These are phyloP conservation scores for Thymelicus sylvestris DNA, from an alignment of 2,888 invertebrate species.

Conservation along the genomic window DNA sequence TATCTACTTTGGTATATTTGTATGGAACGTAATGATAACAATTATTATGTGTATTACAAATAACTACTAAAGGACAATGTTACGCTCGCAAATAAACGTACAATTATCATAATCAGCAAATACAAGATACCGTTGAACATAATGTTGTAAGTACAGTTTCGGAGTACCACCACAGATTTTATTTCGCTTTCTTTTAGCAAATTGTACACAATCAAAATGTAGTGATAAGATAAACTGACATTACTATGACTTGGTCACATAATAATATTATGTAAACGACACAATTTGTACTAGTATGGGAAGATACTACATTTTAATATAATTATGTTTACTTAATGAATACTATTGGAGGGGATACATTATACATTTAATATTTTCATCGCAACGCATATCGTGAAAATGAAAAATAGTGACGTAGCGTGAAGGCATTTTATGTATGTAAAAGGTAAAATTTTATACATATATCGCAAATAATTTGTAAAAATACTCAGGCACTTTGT, in stretches of 20 bases:
- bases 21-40: not conserved
- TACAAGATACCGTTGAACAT: no score
- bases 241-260: not conserved
- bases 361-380: not conserved
- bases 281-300: not conserved
- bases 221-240: not conserved
- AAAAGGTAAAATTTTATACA: constrained; percentile 6
- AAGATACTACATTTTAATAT: not conserved
- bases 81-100: not conserved
- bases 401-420: not conserved
- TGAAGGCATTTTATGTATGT: constrained; percentile 22
- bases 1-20: constrained; percentile 14
- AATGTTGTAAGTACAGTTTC: no score
- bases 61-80: not conserved
- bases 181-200: no score
- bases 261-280: not conserved
- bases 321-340: not conserved
- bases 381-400: constrained; percentile 6
- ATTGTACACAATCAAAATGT: no score
- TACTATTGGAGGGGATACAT: no score
- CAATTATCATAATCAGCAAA: not conserved
- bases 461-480: constrained; percentile 18
- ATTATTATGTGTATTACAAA: not conserved
- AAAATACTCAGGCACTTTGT: constrained; percentile 31
- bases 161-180: no score